These are phyloP conservation scores for Parazoanthus swiftii DNA, from an alignment of 92 coral and sea anemone genomes.

Conservation along the genomic window DNA sequence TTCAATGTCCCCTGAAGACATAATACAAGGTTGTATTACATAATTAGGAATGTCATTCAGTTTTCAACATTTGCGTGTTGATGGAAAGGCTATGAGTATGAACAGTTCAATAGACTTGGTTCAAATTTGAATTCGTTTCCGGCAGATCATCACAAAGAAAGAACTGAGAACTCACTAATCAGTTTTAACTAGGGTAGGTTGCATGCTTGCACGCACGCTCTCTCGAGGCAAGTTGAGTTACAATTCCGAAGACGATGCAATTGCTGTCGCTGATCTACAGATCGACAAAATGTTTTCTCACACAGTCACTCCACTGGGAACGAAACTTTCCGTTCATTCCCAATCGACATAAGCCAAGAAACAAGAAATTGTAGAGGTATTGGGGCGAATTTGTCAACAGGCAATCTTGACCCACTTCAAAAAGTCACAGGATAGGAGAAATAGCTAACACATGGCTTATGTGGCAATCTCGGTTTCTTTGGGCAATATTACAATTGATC, in stretches of 20 bases:
- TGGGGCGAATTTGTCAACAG: not conserved
- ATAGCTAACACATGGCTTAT: not conserved
- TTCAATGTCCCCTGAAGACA: not conserved
- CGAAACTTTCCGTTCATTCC: too few species aligned
- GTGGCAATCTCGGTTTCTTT: not conserved
- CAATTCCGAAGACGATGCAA: not conserved
- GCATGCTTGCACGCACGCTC: not conserved
- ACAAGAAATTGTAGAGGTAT: not conserved
- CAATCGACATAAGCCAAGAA: not conserved
- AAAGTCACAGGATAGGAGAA: not conserved
- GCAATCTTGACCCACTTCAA: not conserved
- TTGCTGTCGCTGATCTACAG: not conserved
- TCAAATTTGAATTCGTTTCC: conserved; percentile 2
- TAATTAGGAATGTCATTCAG: conserved; percentile 1
- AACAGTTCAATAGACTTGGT: not conserved
- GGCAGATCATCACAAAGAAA: conserved; percentile 7
- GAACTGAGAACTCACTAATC: not conserved
- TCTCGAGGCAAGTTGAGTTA: not conserved
- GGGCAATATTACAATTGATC: not conserved
- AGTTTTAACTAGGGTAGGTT: not conserved
- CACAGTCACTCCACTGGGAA: not conserved
- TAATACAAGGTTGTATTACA: not conserved
- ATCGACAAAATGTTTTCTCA: not conserved
- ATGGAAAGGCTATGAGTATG: not conserved
- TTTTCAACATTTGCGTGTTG: not conserved